Evolutionary conservation across 2,888 invertebrate species (phyloP), one percentile per base, ranked within the genome.

Genomic region (Drosophila mimetica): DNA sequence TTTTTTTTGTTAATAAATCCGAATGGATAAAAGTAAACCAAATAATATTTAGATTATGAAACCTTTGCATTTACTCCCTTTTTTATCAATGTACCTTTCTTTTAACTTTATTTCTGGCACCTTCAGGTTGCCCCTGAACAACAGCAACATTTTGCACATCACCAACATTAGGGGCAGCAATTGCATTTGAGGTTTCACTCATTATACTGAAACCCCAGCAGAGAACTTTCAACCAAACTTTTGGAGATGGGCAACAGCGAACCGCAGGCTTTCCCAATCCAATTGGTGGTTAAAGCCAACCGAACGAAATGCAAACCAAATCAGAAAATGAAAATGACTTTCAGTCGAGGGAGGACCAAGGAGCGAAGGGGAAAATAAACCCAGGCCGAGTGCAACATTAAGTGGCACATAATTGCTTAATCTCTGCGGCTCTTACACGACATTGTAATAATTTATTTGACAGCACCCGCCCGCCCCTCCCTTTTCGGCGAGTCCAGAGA

Each of bases 361-460:
- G 42, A 4, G 34, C 9, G 14, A n/a, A 14, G 18, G 36, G 7
- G n/a, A 1, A 22, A 50, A 14, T 34, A 36, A 30, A 28, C 20
- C 16, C 30, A 39, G 41, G 39, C 25, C 46, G 51, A 63, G 44
- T 69, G 74, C 84, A 88, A 74, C 77, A 89, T 89, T 89, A 85
- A 85, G 88, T 85, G 88, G 80, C 88, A 82, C 86, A 85, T 89
- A 85, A 85, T 85, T 89, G 84, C 84, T 88, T 89, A 85, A 85
- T 89, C 89, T 85, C 89, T 85, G 89, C 79, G 84, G 84, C 88
- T 85, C 89, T 84, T 85, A 77, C 80, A 88, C 86, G 86, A 89
- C 88, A 88, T 83, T 77, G 77, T 77, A 89, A 85, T 85, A 89
- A 89, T 85, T 85, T 85, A 89, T 85, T 83, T 88, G 75, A 82